phyloP scores from a whole-genome alignment of 2,797 vertebrate species.

The Onychomys arenicola region DNA sequence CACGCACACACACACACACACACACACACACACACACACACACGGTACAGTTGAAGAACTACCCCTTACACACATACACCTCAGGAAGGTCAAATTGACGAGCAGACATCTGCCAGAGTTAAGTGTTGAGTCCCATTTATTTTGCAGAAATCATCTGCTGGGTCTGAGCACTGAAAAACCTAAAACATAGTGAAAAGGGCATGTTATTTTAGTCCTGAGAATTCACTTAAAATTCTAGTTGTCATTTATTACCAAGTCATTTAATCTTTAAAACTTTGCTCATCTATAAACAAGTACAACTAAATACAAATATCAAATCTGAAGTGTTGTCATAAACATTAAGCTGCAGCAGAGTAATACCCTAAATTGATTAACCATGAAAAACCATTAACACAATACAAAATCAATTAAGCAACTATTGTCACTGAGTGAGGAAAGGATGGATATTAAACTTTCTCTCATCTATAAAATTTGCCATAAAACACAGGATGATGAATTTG shows the following conservation, averaged over 20 bases:
- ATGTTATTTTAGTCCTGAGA: background rate
- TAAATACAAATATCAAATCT: background rate
- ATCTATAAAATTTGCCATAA: slow-evolving; percentile 22
- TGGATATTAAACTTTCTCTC: background rate
- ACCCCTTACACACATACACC: background rate
- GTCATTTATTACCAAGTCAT: background rate
- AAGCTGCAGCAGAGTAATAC: background rate
- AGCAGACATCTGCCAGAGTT: background rate
- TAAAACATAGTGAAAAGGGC: background rate
- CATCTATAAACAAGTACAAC: background rate
- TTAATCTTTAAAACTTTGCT: slow-evolving; percentile 55
- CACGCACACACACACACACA: background rate
- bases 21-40: too few species aligned
- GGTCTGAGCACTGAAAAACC: background rate
- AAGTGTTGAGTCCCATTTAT: background rate
- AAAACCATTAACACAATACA: slow-evolving; percentile 21
- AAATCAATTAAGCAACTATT: background rate
- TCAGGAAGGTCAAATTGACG: background rate
- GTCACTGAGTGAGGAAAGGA: background rate
- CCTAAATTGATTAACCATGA: slow-evolving; percentile 1
- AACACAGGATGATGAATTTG: background rate
- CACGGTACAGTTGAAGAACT: background rate
- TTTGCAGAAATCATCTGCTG: background rate
- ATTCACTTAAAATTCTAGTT: slow-evolving; percentile 29
- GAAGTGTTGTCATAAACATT: slow-evolving; percentile 10